Evolutionary conservation across 2,888 invertebrate genomes (phyloP), one percentile per base, ranked within the genome.

Genomic region (Aspidiotus rigidus): DNA sequence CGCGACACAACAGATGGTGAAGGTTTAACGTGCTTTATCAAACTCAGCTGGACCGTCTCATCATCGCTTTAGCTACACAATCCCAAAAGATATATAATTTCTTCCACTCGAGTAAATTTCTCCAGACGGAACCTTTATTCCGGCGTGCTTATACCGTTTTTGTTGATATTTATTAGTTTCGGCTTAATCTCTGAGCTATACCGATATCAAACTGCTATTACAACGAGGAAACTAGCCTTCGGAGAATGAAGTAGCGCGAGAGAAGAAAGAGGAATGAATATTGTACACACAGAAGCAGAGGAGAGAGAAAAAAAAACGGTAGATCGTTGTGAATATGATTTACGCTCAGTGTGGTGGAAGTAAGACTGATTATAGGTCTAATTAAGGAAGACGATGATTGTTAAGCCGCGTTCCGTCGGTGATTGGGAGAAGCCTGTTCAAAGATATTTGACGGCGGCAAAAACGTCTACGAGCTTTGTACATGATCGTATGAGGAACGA

Each of bases 31-130:
- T 15, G 13, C 44, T 42, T 64, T 64, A 64, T 64, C 57, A 44
- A 64, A 64, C 64, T 64, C 64, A 64, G 64, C 64, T 57, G 64
- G 64, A 64, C 64, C 64, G 64, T 64, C 64, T 64, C 64, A 64
- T 64, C 64, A 64, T 64, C 64, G 64, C 64, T 64, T 64, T 64
- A 64, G 64, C 57, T 64, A 64, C 28, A 64, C 64, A 64, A 64
- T 64, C 57, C 64, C 57, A 64, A 64, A 64, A 64, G 64, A 64
- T 64, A 64, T 64, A 57, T 64, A 64, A 64, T 64, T 64, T 57
- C 64, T 64, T 64, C 64, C 64, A 64, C 55, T 64, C 16, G 56
- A 64, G 64, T 57, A 44, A 64, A 64, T 64, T 64, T 64, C 57
- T 64, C 64, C 55, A 57, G 57, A 64, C 64, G 64, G 42, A 41